Evolutionary conservation across 2,888 invertebrate genomes (phyloP), one percentile per base, ranked within the genome.

Genomic region (Smittia aterrima): DNA sequence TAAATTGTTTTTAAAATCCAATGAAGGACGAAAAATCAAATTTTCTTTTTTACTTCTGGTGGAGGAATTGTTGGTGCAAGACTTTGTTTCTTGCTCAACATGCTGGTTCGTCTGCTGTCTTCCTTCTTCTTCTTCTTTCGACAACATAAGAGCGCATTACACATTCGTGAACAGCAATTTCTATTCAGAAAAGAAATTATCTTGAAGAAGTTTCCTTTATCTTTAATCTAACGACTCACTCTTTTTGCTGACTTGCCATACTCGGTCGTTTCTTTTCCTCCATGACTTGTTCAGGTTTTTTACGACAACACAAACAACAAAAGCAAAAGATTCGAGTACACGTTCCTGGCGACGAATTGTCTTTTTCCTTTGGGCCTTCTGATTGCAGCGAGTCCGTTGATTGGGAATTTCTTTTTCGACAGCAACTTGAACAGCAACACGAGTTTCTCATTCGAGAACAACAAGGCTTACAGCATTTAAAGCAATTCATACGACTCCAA

Each of bases 61-160:
- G 88, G 86, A 0, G 89, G 87, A 27, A 86, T 81, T 0, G 88
- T 88, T n/a, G 86, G 87, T 0, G 89, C 88, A 66, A 89, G 81
- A 78, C 88, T 89, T 79, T 88, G 88, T 81, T 88, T 88, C 80
- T 88, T 88, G 77, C 87, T 87, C 80, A 87, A 85, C 80, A 89
- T 83, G 77, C 90, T 90, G 75, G 87, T 86, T 58, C 89, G 84
- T 9, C 90, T 82, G 77, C 87, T 87, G n/a, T 85, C 84, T 0
- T 84, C 81, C 74, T 84, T 85, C 75, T 85, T 85, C 11, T 80
- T 79, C 0, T 83, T 84, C 1, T 86, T 84, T 76, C 86, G 86
- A 27, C 80, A 76, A 67, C 75, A 75, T 18, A 75, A 38, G 20
- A 83, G 53, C 76, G 79, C 79, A 4, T 79, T 77, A 76, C 80